phyloP scores from a whole-genome alignment of 1,140 invertebrate genomes.

The Atta cephalotes region DNA sequence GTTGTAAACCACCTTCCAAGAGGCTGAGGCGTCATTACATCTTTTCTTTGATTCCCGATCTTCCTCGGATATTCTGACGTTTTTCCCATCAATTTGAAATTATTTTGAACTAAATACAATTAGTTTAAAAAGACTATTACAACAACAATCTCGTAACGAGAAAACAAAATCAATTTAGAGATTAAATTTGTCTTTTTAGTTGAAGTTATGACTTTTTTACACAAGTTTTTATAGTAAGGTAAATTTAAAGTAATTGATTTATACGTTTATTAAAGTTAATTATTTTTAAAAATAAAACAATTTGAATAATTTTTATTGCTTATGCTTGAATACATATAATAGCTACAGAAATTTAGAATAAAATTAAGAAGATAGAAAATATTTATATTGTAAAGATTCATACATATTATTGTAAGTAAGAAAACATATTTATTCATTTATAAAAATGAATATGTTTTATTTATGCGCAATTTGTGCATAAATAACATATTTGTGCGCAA shows the following conservation, averaged over 20 bases:
- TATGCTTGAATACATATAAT: background rate
- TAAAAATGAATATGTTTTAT: background rate
- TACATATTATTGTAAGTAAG: background rate
- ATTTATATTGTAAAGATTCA: background rate
- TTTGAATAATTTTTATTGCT: background rate
- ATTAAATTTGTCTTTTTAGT: conserved; percentile 15
- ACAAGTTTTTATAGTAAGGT: no score
- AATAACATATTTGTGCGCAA: no score
- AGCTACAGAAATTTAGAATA: background rate
- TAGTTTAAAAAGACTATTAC: background rate
- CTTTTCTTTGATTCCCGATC: conserved; percentile 34
- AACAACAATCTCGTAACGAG: background rate
- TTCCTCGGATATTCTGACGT: background rate
- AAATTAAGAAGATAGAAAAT: background rate
- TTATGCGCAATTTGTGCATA: no score
- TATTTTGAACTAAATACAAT: conserved; percentile 50
- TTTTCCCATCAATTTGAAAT: conserved; percentile 45
- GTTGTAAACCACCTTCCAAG: conserved; percentile 57
- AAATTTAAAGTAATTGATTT: background rate
- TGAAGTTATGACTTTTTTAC: background rate
- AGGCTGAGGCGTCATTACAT: conserved; percentile 56
- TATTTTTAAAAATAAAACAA: background rate
- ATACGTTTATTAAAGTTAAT: background rate
- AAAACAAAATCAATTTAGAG: background rate
- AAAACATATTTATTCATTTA: background rate